A percentile compares a stretch with the other conserved stretches of the same genome.
Conservation (phyloP, 2,797 vertebrate species). For the Oreortyx pictus region DNA sequence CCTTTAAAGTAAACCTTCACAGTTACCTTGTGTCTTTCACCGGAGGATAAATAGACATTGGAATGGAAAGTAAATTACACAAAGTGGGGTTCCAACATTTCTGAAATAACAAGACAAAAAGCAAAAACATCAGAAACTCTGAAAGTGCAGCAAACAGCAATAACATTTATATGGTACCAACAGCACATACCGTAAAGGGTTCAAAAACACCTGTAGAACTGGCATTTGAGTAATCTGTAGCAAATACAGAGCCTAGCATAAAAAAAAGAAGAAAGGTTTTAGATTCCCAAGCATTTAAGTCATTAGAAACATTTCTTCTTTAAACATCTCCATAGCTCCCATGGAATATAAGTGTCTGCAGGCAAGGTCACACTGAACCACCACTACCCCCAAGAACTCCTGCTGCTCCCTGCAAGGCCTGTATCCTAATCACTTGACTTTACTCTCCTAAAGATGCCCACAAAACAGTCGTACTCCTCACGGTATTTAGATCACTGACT, state of each 20-base stretch:
- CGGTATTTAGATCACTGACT: background rate
- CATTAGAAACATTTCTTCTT: background rate
- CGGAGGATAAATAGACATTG: constrained; percentile 88
- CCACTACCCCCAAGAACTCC: background rate
- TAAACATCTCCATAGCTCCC: background rate
- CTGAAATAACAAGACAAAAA: constrained; percentile 75
- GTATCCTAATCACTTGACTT: background rate
- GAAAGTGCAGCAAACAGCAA: background rate
- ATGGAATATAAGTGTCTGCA: background rate
- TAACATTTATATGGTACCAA: background rate
- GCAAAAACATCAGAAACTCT: background rate
- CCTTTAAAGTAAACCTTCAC: background rate
- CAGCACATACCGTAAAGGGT: constrained; percentile 86
- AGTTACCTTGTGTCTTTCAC: constrained; percentile 92
- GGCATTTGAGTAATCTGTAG: constrained; percentile 96
- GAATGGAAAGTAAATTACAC: constrained; percentile 87
- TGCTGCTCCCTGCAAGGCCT: background rate
- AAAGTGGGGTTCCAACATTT: constrained; percentile 92
- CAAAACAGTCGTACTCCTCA: background rate
- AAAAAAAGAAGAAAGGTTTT: constrained; percentile 18
- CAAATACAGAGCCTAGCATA: constrained; percentile 86
- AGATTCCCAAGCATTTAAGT: background rate
- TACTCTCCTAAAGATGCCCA: background rate
- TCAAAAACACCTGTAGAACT: constrained; percentile 94
- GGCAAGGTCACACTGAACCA: background rate